Evolutionary conservation across 2,113 vertebrate species (phyloP), one percentile per base, ranked within the genome.

Genomic region (Lepidothrix coronata): DNA sequence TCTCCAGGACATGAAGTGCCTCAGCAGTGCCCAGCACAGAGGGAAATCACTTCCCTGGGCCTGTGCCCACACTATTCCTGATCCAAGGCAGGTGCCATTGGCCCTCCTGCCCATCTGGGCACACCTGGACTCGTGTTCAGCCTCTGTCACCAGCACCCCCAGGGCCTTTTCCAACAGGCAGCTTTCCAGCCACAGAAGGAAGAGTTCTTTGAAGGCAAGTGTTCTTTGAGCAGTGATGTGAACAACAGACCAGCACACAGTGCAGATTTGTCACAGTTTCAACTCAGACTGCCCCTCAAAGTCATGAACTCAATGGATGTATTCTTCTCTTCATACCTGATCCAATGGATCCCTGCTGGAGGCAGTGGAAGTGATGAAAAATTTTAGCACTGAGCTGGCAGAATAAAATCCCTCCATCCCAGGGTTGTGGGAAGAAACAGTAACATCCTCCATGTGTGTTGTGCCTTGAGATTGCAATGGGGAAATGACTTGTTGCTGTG

Each of bases 361-460:
- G 70, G 54, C 79, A 92, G 72, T 46, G 88, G 51, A 73, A 91
- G 24, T 37, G 46, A 61, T 87, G 55, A n/a, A 59, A 59, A 87
- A 52, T 52, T 77, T 80, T 43, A 54, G 33, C 43, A 48, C n/a
- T 31, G 55, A 88, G 3, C 8, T 81, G 63, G 27, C 51, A 95
- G 91, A 66, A 77, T 7, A 23, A 52, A 76, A 3, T 68, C 63
- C 14, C 31, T 30, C 24, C 22, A 13, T 55, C 9, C 25, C 37
- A 33, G 41, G 51, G 7, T 19, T 72, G 33, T n/a, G 48, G 52
- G 27, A 91, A 80, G 51, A 51, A 88, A 44, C 15, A 80, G 51
- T 46, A 88, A 43, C 55, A 30, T 33, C 23, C 14, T 71, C 43
- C 27, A 23, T 37, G 55, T 51, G 31, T 61, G 18, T n/a, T 7